Evolutionary conservation across 2,113 vertebrate species (phyloP), one percentile per base, ranked within the genome.

Genomic region (Vulpes lagopus): DNA sequence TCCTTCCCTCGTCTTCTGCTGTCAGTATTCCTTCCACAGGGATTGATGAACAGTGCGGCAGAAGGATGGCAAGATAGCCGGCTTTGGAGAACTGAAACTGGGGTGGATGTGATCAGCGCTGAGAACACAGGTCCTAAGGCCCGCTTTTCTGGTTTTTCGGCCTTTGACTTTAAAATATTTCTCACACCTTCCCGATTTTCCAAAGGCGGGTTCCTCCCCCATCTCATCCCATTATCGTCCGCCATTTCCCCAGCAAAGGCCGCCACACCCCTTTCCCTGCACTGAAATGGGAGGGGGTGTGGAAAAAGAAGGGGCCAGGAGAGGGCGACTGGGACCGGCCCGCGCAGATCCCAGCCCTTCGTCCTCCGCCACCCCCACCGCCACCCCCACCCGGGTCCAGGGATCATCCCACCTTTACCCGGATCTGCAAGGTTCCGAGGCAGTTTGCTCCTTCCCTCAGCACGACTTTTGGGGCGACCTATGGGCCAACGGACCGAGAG

Each of bases 241-340:
- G 96, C 97, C 98, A 98, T 98, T 98, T 98, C 97, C 96, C 93
- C 90, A 96, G 97, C 95, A 97, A 96, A 97, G 80, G 94, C 97
- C 84, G 96, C 98, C 97, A 98, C 98, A 97, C 98, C 97, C 97
- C 98, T 98, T 98, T 97, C 89, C 94, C 90, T 97, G 97, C 94
- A 64, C 92, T 23, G 96, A 96, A 95, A 96, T 90, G 94, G 96
- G 97, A 95, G 94, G 85, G 96, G 97, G 95, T 96, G 86, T 97
- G 95, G 62, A 97, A 83, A 96, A 82, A 69, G 92, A 95, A 93
- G 79, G 94, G 89, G 65, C 97, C 96, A 14, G 94, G 96, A 98
- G 93, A 83, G 98, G 94, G 97, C 95, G 89, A 96, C 96, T 96
- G 0, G 69, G 83, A 90, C 97, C 3, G 55, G 43, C 71, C 71